Evolutionary conservation across 2,797 vertebrate genomes (phyloP), one percentile per base, ranked within the genome.

Genomic region (Lemur catta): DNA sequence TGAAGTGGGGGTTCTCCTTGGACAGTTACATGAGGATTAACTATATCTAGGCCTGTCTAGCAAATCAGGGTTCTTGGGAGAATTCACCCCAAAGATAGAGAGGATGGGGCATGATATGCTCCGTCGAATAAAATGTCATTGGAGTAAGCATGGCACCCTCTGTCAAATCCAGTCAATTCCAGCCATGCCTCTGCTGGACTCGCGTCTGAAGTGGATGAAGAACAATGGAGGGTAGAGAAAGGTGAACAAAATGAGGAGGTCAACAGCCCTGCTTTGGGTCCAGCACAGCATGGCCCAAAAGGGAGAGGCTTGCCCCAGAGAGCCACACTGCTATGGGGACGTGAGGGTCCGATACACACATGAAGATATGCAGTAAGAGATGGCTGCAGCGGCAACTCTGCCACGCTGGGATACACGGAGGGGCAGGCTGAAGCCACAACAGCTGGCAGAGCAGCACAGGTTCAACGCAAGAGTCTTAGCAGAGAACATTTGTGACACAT

Each of bases 331-430:
- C 46, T 48, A 26, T 82, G 50, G 38, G 38, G 35, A 52, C 30
- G 43, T 0, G 0, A 57, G 69, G 24, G 12, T 50, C 65, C 17
- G 9, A 14, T 8, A 50, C 0, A 3, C 26, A 24, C 30, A n/a
- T 10, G 20, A 52, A 93, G 57, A 4, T 17, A 14, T n/a, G 1
- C 2, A 24, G 18, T 55, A 61, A 76, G 46, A 88, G 65, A 13
- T 4, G 30, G 14, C 48, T 55, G 22, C 30, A 26, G 0, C 33
- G 33, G 52, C 28, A 24, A 38, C 17, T 17, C 13, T 50, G 43
- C 79, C 38, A 0, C 24, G 52, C 72, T 8, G 24, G 80, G 38
- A 41, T n/a, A 5, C 18, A 59, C 0, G 8, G n/a, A 35, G 4
- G 46, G 67, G 4, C 7, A 22, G 55, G 35, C 35, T 61, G 69